Evolutionary conservation across 2,113 vertebrate genomes (phyloP), one percentile per base, ranked within the genome.

Genomic region (Gobius niger): DNA sequence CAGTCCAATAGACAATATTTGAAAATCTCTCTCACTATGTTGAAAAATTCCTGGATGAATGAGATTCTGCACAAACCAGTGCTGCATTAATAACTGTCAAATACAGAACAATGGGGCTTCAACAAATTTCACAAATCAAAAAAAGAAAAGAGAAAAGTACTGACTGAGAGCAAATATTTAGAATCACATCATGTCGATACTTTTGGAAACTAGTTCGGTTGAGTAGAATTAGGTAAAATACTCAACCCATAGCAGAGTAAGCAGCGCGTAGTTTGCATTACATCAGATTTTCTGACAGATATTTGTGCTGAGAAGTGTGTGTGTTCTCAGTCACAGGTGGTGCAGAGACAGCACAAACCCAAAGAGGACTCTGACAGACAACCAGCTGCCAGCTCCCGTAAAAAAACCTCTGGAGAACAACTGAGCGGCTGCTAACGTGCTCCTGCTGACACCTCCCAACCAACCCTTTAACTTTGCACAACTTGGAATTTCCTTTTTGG

Each of bases 291-390:
- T 42, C 56, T 14, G 24, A 50, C 7, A 41, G 24, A 41, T 59
- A 14, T 40, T 7, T 41, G 65, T 47, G 49, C 64, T 42, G 64
- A 46, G 24, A 68, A 0, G 18, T 51, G 57, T 18, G 51, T 70
- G 67, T 69, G 49, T 8, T 18, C 18, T 68, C 69, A 54, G 77
- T 85, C 81, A 85, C 85, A 89, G 87, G 80, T 88, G 85, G 71
- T 85, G 80, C 78, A 79, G 79, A 82, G 79, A 77, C 83, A 88
- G 87, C 85, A 87, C 68, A 82, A 90, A 82, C 70, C 12, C 80
- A 52, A 47, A 0, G 77, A 90, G 79, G 75, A 82, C 77, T 60
- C 81, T 86, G 84, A 90, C 82, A 89, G 89, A 85, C 87, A 88
- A 77, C 76, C 89, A 89, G 84, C 81, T 90, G 89, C 77, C 75